phyloP scores from a whole-genome alignment of 2,113 vertebrate species.

The Noctilio leporinus region DNA sequence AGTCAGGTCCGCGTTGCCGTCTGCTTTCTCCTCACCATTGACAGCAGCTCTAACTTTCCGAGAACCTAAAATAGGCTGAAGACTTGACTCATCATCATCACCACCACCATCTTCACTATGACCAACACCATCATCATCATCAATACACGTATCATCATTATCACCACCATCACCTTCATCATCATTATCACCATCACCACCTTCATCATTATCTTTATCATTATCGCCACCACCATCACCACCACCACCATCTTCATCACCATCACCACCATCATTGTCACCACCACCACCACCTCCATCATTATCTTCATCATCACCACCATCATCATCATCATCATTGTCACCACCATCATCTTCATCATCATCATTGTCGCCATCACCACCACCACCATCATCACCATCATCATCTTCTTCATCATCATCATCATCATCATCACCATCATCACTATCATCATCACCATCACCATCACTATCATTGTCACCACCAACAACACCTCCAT shows the following conservation, averaged over 20 bases:
- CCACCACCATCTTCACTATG: background rate
- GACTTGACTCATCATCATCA: background rate
- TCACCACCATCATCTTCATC: background rate
- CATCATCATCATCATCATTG: background rate
- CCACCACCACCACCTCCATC: fast-evolving
- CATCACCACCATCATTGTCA: background rate
- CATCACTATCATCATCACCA: background rate
- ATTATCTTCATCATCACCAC: fast-evolving
- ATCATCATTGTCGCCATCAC: fast-evolving
- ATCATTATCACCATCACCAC: background rate
- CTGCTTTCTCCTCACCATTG: fast-evolving
- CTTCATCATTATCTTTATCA: background rate
- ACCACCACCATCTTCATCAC: background rate
- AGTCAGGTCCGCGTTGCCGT: background rate
- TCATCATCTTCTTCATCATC: too few species aligned
- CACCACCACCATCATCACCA: background rate
- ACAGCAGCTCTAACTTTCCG: background rate
- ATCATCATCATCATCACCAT: background rate
- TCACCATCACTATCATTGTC: background rate
- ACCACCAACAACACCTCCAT: background rate
- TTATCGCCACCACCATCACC: background rate
- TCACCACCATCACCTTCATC: background rate
- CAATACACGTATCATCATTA: too few species aligned
- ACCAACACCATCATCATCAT: background rate
- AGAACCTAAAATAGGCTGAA: background rate